Percentiles rank a stretch among this genome's conserved stretches.
Conservation (phyloP, 2,888 invertebrate species). For the Macaria liturata region DNA sequence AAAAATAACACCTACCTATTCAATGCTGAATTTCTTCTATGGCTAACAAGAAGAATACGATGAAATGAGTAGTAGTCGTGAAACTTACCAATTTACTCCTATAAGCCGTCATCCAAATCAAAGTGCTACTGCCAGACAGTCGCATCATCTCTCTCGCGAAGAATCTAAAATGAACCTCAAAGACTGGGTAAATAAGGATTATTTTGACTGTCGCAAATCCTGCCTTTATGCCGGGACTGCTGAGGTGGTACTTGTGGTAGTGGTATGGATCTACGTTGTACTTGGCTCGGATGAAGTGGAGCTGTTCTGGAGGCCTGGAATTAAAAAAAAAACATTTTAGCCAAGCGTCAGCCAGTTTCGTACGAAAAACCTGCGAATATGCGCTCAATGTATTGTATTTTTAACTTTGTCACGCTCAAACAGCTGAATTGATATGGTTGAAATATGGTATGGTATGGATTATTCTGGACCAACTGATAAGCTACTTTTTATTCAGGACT, state of each 20-base stretch:
- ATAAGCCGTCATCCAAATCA: conserved; percentile 69
- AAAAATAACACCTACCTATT: too few relatives aligned
- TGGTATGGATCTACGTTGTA: conserved; percentile 60
- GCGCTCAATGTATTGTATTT: too few relatives aligned
- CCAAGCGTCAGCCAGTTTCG: too few relatives aligned
- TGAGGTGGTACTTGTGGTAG: conserved; percentile 60
- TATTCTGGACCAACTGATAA: too few relatives aligned
- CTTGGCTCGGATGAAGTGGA: conserved; percentile 57
- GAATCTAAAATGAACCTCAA: conserved; percentile 79
- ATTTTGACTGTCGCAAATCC: conserved; percentile 57
- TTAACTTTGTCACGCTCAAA: too few relatives aligned
- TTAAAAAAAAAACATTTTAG: conserved; percentile 1
- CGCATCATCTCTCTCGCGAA: conserved; percentile 86
- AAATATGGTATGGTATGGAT: too few relatives aligned
- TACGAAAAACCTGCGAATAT: too few relatives aligned
- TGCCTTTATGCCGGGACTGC: conserved; percentile 40
- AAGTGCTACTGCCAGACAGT: conserved; percentile 64
- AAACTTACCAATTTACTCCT: conserved; percentile 67
- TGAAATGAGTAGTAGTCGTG: too few relatives aligned
- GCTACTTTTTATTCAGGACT: too few relatives aligned
- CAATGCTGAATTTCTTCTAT: too few relatives aligned
- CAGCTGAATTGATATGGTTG: too few relatives aligned
- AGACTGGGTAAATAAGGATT: conserved; percentile 80
- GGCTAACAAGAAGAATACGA: too few relatives aligned
- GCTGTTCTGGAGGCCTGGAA: conserved; percentile 59